These are phyloP conservation scores for Arrhopalites spinosus DNA, from an alignment of 2,888 invertebrate genomes.

Conservation along the genomic window DNA sequence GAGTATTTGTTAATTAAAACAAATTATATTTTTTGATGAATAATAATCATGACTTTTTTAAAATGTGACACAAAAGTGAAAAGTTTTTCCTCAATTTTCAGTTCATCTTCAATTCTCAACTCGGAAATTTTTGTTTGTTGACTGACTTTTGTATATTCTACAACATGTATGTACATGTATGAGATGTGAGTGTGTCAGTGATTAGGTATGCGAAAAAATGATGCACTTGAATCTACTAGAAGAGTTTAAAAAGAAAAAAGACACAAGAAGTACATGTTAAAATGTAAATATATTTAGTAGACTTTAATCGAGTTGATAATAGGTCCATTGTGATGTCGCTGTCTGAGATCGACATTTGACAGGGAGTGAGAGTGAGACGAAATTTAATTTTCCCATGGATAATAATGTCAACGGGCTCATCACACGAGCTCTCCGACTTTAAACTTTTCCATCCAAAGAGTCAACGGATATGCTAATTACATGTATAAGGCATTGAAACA, in stretches of 20 bases:
- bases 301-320: not conserved
- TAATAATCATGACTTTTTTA: too few species aligned
- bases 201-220: too few species aligned
- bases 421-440: not conserved
- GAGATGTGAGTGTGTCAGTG: too few species aligned
- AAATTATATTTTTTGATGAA: too few species aligned
- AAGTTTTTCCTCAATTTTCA: too few species aligned
- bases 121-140: too few species aligned
- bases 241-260: not conserved
- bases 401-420: constrained; percentile 8
- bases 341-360: not conserved
- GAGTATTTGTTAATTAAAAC: too few species aligned
- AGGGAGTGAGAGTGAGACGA: constrained; percentile 21
- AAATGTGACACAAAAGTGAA: too few species aligned
- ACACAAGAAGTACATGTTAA: not conserved
- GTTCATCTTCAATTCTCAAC: too few species aligned
- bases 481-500: not conserved
- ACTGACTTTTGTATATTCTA: too few species aligned
- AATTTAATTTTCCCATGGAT: constrained; percentile 22
- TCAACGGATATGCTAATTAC: constrained; percentile 12
- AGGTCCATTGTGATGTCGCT: not conserved
- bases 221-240: too few species aligned
- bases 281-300: not conserved
- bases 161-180: too few species aligned
- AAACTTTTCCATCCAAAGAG: not conserved